These are phyloP conservation scores for Oligia strigilis DNA, from an alignment of 2,888 invertebrate genomes.

Conservation along the genomic window DNA sequence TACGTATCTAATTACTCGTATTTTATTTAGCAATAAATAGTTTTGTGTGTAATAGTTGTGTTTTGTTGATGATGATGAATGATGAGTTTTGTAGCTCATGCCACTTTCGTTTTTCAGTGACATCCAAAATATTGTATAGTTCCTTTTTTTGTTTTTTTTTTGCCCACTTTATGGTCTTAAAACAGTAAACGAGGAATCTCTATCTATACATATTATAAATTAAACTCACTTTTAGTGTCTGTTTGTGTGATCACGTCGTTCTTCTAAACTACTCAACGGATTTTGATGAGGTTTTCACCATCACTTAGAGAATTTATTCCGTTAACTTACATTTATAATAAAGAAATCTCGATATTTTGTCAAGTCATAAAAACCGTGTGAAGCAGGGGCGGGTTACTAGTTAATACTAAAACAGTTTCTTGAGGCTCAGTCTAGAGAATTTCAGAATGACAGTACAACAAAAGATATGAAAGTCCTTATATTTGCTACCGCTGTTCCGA, in stretches of 20 bases:
- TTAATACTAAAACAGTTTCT: neutral
- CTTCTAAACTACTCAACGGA: too few relatives aligned
- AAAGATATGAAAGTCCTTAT: slow-evolving; percentile 1
- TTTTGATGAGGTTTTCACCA: too few relatives aligned
- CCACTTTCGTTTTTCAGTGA: neutral
- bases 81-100: too few relatives aligned
- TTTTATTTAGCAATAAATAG: neutral
- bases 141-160: neutral
- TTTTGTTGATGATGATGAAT: too few relatives aligned
- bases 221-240: too few relatives aligned
- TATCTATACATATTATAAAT: too few relatives aligned
- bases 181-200: neutral
- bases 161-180: too few relatives aligned
- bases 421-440: neutral
- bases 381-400: neutral
- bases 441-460: neutral
- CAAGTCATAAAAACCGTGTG: neutral
- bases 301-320: too few relatives aligned
- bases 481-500: neutral
- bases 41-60: neutral
- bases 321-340: too few relatives aligned
- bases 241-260: too few relatives aligned
- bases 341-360: neutral
- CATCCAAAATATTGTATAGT: neutral
- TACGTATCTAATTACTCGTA: neutral